phyloP scores from a whole-genome alignment of 1,140 invertebrate genomes.

The Lethocerus indicus region DNA sequence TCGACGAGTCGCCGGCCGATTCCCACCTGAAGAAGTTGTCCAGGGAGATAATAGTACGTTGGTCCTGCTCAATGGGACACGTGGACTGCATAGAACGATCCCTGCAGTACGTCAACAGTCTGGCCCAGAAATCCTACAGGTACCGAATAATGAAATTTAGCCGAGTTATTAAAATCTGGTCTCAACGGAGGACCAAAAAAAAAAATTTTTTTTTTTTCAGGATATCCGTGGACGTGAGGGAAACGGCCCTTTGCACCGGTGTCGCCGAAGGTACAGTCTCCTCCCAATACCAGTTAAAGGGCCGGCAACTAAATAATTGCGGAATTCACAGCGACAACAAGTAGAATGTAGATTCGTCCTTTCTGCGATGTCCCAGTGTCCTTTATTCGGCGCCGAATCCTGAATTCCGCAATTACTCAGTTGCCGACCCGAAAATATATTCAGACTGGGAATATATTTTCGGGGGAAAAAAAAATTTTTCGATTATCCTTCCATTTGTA shows the following conservation, averaged over 20 bases:
- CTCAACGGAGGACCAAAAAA: background rate
- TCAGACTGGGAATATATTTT: no score
- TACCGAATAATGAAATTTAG: background rate
- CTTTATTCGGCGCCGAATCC: no score
- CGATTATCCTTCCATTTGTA: no score
- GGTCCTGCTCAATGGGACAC: conserved; percentile 4
- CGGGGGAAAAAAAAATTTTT: no score
- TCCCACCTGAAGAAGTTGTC: conserved; percentile 5
- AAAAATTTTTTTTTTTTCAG: conserved; percentile 1
- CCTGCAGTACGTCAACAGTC: background rate
- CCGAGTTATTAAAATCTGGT: background rate
- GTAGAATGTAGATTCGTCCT: no score
- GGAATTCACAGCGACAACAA: no score
- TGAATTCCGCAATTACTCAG: no score
- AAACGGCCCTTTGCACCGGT: conserved; percentile 9
- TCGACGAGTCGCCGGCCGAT: background rate
- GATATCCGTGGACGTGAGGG: conserved; percentile 6
- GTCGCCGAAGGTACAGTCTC: background rate
- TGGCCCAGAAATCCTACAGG: background rate
- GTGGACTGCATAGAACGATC: conserved; percentile 1
- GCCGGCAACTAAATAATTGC: no score
- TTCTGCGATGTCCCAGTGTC: no score
- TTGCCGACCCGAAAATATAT: no score
- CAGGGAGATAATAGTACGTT: background rate
- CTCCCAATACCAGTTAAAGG: no score